Conservation (phyloP, 1,140 invertebrate genomes). For the Drosophila equinoxialis region DNA sequence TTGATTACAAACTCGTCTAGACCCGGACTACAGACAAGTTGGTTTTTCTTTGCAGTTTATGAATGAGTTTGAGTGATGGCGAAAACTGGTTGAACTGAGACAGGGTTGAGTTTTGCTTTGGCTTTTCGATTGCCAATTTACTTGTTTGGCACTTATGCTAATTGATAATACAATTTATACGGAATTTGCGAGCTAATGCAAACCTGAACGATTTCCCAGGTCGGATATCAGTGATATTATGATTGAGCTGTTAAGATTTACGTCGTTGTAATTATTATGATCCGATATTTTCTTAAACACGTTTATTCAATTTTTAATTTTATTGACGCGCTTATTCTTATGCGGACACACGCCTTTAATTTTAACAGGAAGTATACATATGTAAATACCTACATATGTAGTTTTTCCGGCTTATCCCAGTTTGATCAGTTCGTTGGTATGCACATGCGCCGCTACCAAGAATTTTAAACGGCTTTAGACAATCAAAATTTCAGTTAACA, state of each 20-base stretch:
- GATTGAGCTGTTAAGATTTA: neutral
- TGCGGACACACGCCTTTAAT: neutral
- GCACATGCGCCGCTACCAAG: neutral
- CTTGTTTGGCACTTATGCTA: slow-evolving; percentile 66
- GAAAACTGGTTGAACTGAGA: slow-evolving; percentile 54
- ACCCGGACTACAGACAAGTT: slow-evolving; percentile 47
- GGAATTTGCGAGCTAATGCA: slow-evolving; percentile 31
- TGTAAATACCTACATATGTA: neutral
- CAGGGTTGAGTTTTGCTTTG: slow-evolving; percentile 26
- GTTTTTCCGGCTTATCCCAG: slow-evolving; percentile 10
- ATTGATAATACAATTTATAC: slow-evolving; percentile 65
- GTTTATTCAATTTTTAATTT: slow-evolving; percentile 54
- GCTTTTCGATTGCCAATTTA: slow-evolving; percentile 38
- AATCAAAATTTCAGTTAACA: slow-evolving; percentile 2
- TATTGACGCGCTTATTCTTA: neutral
- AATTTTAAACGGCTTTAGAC: slow-evolving; percentile 1
- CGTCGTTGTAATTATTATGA: slow-evolving; percentile 34
- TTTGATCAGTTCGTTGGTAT: neutral
- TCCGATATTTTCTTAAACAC: slow-evolving; percentile 32
- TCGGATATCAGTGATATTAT: slow-evolving; percentile 3
- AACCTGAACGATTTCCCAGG: slow-evolving; percentile 35
- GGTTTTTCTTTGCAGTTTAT: slow-evolving; percentile 58
- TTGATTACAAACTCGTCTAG: slow-evolving; percentile 65
- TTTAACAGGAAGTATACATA: slow-evolving; percentile 5
- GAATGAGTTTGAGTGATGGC: slow-evolving; percentile 64